phyloP scores from a whole-genome alignment of 2,113 vertebrate species.

The Columbina picui region DNA sequence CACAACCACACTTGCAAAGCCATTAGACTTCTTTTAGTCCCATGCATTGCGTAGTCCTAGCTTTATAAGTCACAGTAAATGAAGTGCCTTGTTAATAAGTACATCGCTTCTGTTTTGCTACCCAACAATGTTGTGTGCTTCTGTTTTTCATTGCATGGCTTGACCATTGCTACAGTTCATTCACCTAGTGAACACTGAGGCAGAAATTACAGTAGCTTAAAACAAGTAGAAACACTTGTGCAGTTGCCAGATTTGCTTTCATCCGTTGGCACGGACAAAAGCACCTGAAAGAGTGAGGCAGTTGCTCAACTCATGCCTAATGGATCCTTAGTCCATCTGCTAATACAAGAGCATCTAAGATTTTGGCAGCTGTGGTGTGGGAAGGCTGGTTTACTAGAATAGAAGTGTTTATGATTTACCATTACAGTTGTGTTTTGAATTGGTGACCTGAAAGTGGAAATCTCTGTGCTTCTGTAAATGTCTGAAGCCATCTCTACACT shows the following conservation, averaged over 20 bases:
- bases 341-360: neutral
- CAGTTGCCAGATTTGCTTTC: neutral
- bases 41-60: rapidly evolving
- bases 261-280: neutral
- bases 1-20: rapidly evolving
- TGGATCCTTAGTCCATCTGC: neutral
- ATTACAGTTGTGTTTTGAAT: neutral
- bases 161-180: neutral
- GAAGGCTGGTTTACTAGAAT: neutral
- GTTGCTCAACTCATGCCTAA: neutral
- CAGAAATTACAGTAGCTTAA: neutral
- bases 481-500: neutral
- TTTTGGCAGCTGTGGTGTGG: neutral
- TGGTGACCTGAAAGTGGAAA: neutral
- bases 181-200: rapidly evolving
- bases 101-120: rapidly evolving
- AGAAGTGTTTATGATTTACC: neutral
- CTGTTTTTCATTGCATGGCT: rapidly evolving
- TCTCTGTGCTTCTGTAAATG: neutral
- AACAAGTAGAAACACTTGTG: neutral
- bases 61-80: neutral
- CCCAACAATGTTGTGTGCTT: rapidly evolving
- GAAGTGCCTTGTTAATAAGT: neutral
- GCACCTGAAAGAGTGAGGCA: neutral
- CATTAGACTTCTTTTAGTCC: rapidly evolving